phyloP scores from a whole-genome alignment of 2,113 vertebrate genomes.

The Copsychus sechellarum region DNA sequence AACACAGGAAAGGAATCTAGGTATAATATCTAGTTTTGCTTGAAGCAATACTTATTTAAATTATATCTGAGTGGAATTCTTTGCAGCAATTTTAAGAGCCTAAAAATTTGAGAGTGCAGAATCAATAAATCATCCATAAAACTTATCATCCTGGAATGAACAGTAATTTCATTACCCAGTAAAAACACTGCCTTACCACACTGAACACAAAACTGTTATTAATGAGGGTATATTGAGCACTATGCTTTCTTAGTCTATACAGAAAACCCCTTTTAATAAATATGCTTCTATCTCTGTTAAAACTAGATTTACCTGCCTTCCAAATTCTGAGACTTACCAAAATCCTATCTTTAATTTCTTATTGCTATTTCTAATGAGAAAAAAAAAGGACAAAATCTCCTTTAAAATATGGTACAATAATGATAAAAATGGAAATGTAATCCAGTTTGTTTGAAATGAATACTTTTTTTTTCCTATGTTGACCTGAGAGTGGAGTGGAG shows the following conservation, averaged over 20 bases:
- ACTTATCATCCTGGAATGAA: conserved; percentile 3
- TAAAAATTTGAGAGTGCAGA: conserved; percentile 32
- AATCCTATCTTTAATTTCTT: not conserved
- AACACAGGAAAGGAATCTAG: conserved; percentile 18
- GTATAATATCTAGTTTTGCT: not conserved
- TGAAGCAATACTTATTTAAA: conserved; percentile 27
- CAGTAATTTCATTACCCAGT: conserved; percentile 46
- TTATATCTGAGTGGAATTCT: not conserved
- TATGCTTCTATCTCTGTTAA: not conserved
- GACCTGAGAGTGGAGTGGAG: not conserved
- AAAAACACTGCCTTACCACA: conserved; percentile 16
- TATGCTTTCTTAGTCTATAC: not conserved
- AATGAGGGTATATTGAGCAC: conserved; percentile 2
- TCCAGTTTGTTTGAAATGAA: not conserved
- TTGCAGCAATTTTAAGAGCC: conserved; percentile 33
- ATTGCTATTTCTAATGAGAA: not conserved
- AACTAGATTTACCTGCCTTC: not conserved
- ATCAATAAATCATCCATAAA: conserved; percentile 24
- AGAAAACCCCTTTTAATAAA: not conserved
- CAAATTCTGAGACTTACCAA: not conserved
- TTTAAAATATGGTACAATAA: not conserved
- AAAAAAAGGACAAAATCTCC: not conserved
- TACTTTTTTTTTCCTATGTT: not conserved
- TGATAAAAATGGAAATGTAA: not conserved
- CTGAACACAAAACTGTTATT: conserved; percentile 1